Base-by-base conservation (phyloP, 1,140 invertebrate genomes). In the Saccostrea cuccullata region DNA sequence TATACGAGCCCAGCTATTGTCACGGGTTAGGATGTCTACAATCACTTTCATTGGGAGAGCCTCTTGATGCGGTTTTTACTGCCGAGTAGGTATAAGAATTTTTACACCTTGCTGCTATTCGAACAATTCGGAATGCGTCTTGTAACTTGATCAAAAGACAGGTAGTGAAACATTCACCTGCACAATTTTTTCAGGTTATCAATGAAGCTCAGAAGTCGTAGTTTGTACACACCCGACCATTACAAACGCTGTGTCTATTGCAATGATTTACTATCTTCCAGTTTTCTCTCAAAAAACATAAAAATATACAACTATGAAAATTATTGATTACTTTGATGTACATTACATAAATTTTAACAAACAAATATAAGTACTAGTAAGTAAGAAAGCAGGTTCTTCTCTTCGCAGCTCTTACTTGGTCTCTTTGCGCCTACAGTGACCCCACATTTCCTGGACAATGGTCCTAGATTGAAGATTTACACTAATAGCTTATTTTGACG, bases 91-190 rank as follows among this genome's bases (percentile, higher is more conserved):
- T 30, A 30, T 30, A 77, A 77, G 70, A 36, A 36, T 15, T 30
- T 77, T 77, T 30, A 77, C 70, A 77, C 70, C 70, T 77, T 77
- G 70, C 70, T 77, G 70, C 70, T 77, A 77, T 77, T 77, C 26
- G 26, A 77, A 77, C 70, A 77, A 77, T 77, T 77, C 30, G 23
- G 26, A 77, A 77, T 77, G 70, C 30, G 23, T 77, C 70, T 77
- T 77, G 70, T 77, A 11, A 77, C 26, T 30, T 77, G 70, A 77
- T 77, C 70, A 77, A 77, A 36, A 77, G 70, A 36, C 30, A 3
- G 23, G 70, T 77, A 30, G 70, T 15, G 13, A 36, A 9, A 30
- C 26, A 26, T 77, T 64, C 58, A 64, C 17, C 5, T 64, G n/a
- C 17, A 64, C 58, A 20, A 64, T 0, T 20, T 64, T n/a, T 64